Evolutionary conservation across 1,140 invertebrate species (phyloP), one percentile per base, ranked within the genome.

Genomic region (Saxidomus purpurata): DNA sequence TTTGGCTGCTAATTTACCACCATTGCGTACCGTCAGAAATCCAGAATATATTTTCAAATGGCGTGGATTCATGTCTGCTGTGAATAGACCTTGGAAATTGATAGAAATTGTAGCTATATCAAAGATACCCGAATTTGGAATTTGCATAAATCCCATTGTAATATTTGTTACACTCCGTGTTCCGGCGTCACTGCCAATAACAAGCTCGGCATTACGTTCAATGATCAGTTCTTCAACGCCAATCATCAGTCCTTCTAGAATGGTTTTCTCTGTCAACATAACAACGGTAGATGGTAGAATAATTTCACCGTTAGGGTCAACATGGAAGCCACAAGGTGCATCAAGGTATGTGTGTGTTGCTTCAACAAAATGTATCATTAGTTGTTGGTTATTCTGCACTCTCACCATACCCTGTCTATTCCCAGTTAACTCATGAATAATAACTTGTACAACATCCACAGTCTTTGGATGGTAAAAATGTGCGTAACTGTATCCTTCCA

Each of bases 311-410:
- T 90, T 91, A 4, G 52, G 31, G 80, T 94, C 92, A 6, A 94
- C 91, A 87, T 94, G 93, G 76, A 94, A 91, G 59, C 93, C 93
- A 92, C 93, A 93, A n/a, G 93, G 93, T 25, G 93, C 83, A 82
- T 93, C 92, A 17, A 94, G 87, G 71, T 93, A 93, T 6, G 93
- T 94, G 84, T 94, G 93, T 19, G 93, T 94, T 0, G 93, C 92
- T 38, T 91, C 92, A 25, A 94, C 93, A 92, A 93, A 94, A 55
- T 93, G 67, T 11, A 94, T 90, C 40, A 90, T 74, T 15, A 94
- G 81, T 69, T 92, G 91, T 81, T 94, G 93, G 28, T 67, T 81
- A 47, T 55, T 89, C 79, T 93, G 92, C 15, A 94, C 91, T 34
- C 93, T 77, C 2, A 94, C 88, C 83, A 93, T 88, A 0, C 93